Percentiles rank a stretch among this genome's conserved stretches.
phyloP scores from a whole-genome alignment of 2,797 vertebrate genomes.

The Pseudomugil gertrudae region DNA sequence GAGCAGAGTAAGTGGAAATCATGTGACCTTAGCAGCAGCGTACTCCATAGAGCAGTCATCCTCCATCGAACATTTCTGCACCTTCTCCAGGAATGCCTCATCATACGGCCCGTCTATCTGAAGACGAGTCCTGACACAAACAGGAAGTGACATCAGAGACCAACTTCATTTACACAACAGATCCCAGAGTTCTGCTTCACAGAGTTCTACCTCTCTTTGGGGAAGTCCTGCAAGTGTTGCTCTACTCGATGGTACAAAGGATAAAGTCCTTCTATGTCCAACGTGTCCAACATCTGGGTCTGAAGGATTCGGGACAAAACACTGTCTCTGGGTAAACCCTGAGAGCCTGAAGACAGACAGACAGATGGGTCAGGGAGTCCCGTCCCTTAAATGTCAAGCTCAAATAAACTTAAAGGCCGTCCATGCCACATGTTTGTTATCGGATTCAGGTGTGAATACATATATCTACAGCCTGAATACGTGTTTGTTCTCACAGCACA shows the following conservation, averaged over 20 bases:
- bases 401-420: too few relatives aligned
- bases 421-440: neutral
- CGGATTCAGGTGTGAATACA: neutral
- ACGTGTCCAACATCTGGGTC: slow-evolving; percentile 94
- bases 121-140: slow-evolving; percentile 82
- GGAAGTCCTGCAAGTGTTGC: slow-evolving; percentile 91
- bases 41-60: slow-evolving; percentile 92
- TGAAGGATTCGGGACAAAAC: slow-evolving; percentile 92
- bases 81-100: slow-evolving; percentile 89
- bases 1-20: neutral
- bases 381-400: too few relatives aligned
- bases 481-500: neutral
- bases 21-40: slow-evolving; percentile 88
- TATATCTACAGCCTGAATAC: neutral
- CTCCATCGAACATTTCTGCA: slow-evolving; percentile 88
- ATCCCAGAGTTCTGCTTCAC: neutral
- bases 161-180: neutral
- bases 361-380: neutral
- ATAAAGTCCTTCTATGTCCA: slow-evolving; percentile 95
- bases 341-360: slow-evolving; percentile 81
- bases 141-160: slow-evolving; percentile 21
- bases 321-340: slow-evolving; percentile 89
- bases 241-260: slow-evolving; percentile 91
- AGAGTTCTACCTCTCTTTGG: slow-evolving; percentile 88
- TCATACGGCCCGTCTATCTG: slow-evolving; percentile 95